Conservation (phyloP, 1,140 invertebrate species). For the Aethina tumida region DNA sequence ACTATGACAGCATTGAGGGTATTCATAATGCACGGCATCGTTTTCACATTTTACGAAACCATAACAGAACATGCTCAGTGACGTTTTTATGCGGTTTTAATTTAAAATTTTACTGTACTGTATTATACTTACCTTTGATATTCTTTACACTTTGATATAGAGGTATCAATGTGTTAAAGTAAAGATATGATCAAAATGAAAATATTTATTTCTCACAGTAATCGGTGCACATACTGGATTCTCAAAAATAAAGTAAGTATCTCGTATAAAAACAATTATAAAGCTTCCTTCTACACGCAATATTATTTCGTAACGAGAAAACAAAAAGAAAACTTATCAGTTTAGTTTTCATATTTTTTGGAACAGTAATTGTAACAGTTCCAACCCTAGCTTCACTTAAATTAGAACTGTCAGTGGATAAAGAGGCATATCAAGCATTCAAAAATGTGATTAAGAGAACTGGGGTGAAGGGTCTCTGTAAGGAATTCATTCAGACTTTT, state of each 20-base stretch:
- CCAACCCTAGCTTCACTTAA: too few relatives aligned
- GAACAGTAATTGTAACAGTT: too few relatives aligned
- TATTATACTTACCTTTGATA: too few relatives aligned
- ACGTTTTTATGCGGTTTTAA: too few relatives aligned
- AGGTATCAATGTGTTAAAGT: too few relatives aligned
- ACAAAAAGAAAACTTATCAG: constrained; percentile 20
- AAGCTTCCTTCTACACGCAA: constrained; percentile 23
- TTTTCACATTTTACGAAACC: constrained; percentile 55
- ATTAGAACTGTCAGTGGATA: too few relatives aligned
- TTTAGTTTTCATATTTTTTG: too few relatives aligned
- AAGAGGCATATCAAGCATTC: constrained; percentile 36
- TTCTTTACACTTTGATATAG: too few relatives aligned
- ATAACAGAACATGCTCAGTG: constrained; percentile 24
- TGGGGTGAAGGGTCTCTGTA: constrained; percentile 49
- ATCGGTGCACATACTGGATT: constrained; percentile 24
- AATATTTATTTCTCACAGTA: constrained; percentile 30
- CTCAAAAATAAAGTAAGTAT: constrained; percentile 25
- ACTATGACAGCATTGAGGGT: constrained; percentile 48
- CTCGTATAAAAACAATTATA: constrained; percentile 27
- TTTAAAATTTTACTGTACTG: too few relatives aligned
- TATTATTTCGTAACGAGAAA: constrained; percentile 16
- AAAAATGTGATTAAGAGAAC: constrained; percentile 37
- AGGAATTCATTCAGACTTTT: constrained; percentile 46
- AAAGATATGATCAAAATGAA: constrained; percentile 22
- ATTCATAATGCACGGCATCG: constrained; percentile 60